A percentile compares a stretch with the other conserved stretches of the same genome.
Evolutionary conservation across 2,113 vertebrate species (phyloP).

Genomic region (Donacobius atricapilla): DNA sequence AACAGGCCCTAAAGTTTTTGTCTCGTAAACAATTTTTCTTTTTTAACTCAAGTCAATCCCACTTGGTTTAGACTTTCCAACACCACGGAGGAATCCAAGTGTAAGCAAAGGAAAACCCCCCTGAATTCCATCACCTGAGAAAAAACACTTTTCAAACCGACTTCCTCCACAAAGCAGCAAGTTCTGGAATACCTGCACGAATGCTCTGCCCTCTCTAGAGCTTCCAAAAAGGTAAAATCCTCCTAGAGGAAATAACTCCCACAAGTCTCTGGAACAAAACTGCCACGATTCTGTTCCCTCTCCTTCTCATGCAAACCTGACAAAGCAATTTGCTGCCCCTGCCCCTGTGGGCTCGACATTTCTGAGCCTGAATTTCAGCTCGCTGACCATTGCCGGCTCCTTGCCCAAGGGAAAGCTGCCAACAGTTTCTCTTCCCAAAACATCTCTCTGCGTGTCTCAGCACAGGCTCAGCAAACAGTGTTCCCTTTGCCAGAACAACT

Average conservation of each 20-base stretch:
- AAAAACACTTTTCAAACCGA: neutral
- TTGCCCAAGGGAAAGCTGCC: no score
- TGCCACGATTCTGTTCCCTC: neutral
- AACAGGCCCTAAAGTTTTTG: neutral
- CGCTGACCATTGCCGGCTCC: no score
- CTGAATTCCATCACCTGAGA: neutral
- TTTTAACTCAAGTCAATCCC: neutral
- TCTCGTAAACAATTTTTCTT: neutral
- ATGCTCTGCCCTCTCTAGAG: neutral
- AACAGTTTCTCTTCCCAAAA: no score
- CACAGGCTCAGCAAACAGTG: no score
- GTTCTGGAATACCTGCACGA: neutral
- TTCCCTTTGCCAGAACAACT: no score
- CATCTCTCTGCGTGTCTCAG: no score
- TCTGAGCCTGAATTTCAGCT: no score
- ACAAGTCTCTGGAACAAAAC: neutral
- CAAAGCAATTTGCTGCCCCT: neutral
- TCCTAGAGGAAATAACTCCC: neutral
- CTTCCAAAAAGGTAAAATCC: neutral
- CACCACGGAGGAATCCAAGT: neutral
- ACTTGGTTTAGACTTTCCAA: neutral
- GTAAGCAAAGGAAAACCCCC: rapidly evolving
- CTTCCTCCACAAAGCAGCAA: neutral
- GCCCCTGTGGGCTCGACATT: no score
- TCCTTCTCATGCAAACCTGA: neutral